These are phyloP conservation scores for Rhagium mordax DNA, from an alignment of 2,888 invertebrate species.

Conservation along the genomic window DNA sequence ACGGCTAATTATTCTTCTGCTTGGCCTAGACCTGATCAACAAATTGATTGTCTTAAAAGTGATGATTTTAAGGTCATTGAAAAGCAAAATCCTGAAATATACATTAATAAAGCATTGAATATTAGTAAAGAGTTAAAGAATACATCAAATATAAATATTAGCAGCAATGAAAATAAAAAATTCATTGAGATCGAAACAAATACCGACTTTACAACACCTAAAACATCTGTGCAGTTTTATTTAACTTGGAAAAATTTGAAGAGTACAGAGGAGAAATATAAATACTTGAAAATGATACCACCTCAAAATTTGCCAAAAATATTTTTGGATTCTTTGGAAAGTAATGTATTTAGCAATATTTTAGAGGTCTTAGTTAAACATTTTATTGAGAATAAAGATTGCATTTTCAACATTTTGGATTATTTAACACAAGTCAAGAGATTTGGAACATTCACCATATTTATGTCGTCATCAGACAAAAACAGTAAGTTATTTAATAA, in stretches of 20 bases:
- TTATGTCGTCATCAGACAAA: slow-evolving; percentile 75
- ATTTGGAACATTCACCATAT: slow-evolving; percentile 78
- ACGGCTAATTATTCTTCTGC: slow-evolving; percentile 36
- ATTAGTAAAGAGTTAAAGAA: slow-evolving; percentile 44
- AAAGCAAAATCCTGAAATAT: slow-evolving; percentile 37
- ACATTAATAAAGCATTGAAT: background rate
- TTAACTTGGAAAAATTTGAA: slow-evolving; percentile 76
- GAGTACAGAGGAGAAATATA: slow-evolving; percentile 71
- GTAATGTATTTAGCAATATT: slow-evolving; percentile 76
- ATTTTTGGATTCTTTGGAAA: slow-evolving; percentile 80
- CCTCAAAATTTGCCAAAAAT: slow-evolving; percentile 75
- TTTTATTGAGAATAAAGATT: slow-evolving; percentile 68
- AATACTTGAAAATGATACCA: slow-evolving; percentile 76
- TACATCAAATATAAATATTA: slow-evolving; percentile 43
- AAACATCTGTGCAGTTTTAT: slow-evolving; percentile 79
- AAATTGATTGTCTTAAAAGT: slow-evolving; percentile 47
- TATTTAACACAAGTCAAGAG: slow-evolving; percentile 75
- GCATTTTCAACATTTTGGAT: slow-evolving; percentile 72
- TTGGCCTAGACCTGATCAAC: slow-evolving; percentile 42
- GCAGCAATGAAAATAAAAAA: slow-evolving; percentile 35
- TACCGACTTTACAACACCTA: slow-evolving; percentile 70
- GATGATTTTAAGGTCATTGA: slow-evolving; percentile 60
- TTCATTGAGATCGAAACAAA: slow-evolving; percentile 40
- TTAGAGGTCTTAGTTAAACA: slow-evolving; percentile 71
- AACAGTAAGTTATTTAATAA: slow-evolving; percentile 69